These are phyloP conservation scores for Neelides folsomi DNA, from an alignment of 2,888 invertebrate species.

Conservation along the genomic window DNA sequence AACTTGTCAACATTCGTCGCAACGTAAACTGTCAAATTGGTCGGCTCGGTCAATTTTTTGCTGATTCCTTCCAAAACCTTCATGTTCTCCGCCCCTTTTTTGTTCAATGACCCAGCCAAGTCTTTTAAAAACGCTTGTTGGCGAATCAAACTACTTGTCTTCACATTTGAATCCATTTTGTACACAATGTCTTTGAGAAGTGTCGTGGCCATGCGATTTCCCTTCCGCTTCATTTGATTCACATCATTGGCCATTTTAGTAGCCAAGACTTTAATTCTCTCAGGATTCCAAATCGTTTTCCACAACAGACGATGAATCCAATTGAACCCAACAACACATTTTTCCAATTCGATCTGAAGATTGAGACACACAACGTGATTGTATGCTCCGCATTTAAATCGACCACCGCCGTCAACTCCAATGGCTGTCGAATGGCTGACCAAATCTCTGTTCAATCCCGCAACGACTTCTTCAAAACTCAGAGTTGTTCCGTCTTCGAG, in stretches of 20 bases:
- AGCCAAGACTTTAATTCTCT: slow-evolving; percentile 61
- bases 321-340: slow-evolving; percentile 58
- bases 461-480: slow-evolving; percentile 60
- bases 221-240: slow-evolving; percentile 58
- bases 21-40: slow-evolving; percentile 56
- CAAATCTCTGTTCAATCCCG: slow-evolving; percentile 61
- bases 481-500: slow-evolving; percentile 39
- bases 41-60: slow-evolving; percentile 45
- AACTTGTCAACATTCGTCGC: slow-evolving; percentile 56
- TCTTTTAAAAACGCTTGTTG: slow-evolving; percentile 63
- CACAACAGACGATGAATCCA: slow-evolving; percentile 66
- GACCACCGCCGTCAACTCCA: slow-evolving; percentile 46
- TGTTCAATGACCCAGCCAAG: slow-evolving; percentile 47
- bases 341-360: slow-evolving; percentile 60
- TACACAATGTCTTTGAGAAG: slow-evolving; percentile 49
- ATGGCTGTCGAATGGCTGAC: slow-evolving; percentile 49
- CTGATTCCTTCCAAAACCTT: slow-evolving; percentile 48
- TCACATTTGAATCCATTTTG: slow-evolving; percentile 54
- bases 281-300: slow-evolving; percentile 54
- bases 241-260: slow-evolving; percentile 70
- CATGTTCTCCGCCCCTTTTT: slow-evolving; percentile 34
- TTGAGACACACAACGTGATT: slow-evolving; percentile 52
- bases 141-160: slow-evolving; percentile 54
- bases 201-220: slow-evolving; percentile 52
- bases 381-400: slow-evolving; percentile 60